Conservation (phyloP, 2,797 vertebrate genomes). For the Molossus alvarezi region DNA sequence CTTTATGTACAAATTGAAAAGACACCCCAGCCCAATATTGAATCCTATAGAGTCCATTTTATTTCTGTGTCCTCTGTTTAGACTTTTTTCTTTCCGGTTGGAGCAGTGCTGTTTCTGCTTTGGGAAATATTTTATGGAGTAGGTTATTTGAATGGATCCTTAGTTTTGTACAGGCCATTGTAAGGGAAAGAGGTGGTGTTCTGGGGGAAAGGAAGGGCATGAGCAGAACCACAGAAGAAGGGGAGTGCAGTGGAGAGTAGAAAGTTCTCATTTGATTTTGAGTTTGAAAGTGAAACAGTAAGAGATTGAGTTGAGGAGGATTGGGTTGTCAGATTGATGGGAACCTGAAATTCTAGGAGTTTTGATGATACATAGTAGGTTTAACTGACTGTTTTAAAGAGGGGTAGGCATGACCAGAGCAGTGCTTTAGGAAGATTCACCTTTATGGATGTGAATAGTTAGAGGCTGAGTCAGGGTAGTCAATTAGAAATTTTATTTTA, state of each 20-base stretch:
- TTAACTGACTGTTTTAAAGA: neutral
- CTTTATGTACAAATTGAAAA: neutral
- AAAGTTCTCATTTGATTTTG: neutral
- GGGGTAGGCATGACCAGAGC: neutral
- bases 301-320: neutral
- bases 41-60: neutral
- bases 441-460: neutral
- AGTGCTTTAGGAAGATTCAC: neutral
- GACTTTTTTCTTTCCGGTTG: neutral
- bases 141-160: conserved; percentile 11
- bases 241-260: neutral
- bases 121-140: neutral
- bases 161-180: neutral
- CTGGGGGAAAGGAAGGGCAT: neutral
- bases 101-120: neutral
- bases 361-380: neutral
- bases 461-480: neutral
- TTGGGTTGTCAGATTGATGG: neutral
- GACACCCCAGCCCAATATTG: neutral
- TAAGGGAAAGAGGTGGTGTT: neutral
- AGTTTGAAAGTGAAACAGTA: conserved; percentile 4
- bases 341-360: neutral
- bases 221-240: neutral
- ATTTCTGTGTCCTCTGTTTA: neutral
- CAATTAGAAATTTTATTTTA: neutral